phyloP scores from a whole-genome alignment of 2,113 vertebrate species.

The Poeciliopsis prolifica region DNA sequence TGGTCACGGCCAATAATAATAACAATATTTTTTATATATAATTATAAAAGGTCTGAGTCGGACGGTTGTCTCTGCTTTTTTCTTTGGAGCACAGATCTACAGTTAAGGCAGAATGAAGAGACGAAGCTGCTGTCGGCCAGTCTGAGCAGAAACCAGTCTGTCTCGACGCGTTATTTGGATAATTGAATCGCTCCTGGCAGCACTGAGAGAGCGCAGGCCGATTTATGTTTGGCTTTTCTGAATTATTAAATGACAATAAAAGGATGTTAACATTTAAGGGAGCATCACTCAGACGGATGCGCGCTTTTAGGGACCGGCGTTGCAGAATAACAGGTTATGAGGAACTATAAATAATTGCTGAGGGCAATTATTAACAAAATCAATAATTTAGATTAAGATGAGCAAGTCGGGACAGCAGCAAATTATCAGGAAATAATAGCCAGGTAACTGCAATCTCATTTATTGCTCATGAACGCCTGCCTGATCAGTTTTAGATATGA shows the following conservation, averaged over 20 bases:
- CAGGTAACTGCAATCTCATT: no score
- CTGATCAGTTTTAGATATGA: no score
- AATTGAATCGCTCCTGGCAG: slow-evolving; percentile 67
- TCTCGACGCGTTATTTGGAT: slow-evolving; percentile 43
- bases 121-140: slow-evolving; percentile 29
- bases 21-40: no score
- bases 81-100: slow-evolving; percentile 34
- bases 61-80: slow-evolving; percentile 53
- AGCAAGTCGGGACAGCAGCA: no score
- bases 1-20: slow-evolving; percentile 42
- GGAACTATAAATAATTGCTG: no score
- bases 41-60: slow-evolving; percentile 54
- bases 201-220: slow-evolving; percentile 44
- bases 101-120: slow-evolving; percentile 40
- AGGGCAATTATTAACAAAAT: no score
- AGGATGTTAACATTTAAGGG: slow-evolving; percentile 57
- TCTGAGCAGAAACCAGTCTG: slow-evolving; percentile 53
- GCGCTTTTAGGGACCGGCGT: not conserved
- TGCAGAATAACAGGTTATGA: not conserved
- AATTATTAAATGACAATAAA: slow-evolving; percentile 67
- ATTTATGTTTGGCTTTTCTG: slow-evolving; percentile 63
- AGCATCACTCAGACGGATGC: slow-evolving; percentile 41
- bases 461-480: no score
- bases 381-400: no score
- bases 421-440: no score